phyloP scores from a whole-genome alignment of 1,140 invertebrate species.

The Drosophila virilis region DNA sequence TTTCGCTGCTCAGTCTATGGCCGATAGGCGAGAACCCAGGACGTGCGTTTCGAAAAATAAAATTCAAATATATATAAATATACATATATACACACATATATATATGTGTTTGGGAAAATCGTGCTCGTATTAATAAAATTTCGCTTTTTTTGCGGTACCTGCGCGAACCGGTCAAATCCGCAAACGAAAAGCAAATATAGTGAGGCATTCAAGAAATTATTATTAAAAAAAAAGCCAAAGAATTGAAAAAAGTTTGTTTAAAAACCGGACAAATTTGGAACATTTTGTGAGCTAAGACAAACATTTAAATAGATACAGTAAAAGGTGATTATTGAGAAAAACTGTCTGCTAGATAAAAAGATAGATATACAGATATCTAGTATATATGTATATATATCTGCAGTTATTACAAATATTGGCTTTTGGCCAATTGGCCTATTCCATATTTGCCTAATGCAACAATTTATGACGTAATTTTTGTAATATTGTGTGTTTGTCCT shows the following conservation, averaged over 20 bases:
- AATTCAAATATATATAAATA: conserved; percentile 16
- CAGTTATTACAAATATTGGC: conserved; percentile 33
- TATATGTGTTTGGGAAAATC: conserved; percentile 31
- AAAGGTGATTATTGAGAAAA: conserved; percentile 26
- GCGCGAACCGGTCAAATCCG: conserved; percentile 55
- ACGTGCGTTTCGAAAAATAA: conserved; percentile 53
- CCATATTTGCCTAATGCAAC: conserved; percentile 19
- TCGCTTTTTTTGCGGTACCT: conserved; percentile 42
- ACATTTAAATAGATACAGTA: conserved; percentile 5
- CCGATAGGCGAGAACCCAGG: conserved; percentile 63
- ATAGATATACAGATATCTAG: no score
- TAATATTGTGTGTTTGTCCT: conserved; percentile 22
- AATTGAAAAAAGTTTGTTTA: neutral
- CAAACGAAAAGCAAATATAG: conserved; percentile 25
- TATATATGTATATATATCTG: neutral
- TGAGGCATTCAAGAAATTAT: conserved; percentile 42
- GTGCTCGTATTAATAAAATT: conserved; percentile 19
- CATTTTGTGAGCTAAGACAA: conserved; percentile 1
- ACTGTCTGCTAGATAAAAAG: neutral
- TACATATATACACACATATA: conserved; percentile 27
- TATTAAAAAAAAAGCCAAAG: conserved; percentile 16
- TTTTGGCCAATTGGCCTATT: conserved; percentile 31
- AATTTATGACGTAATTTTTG: conserved; percentile 51
- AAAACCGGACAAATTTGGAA: conserved; percentile 14
- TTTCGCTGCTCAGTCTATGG: conserved; percentile 52